These are phyloP conservation scores for Picathartes gymnocephalus DNA, from an alignment of 2,113 vertebrate species.

Conservation along the genomic window DNA sequence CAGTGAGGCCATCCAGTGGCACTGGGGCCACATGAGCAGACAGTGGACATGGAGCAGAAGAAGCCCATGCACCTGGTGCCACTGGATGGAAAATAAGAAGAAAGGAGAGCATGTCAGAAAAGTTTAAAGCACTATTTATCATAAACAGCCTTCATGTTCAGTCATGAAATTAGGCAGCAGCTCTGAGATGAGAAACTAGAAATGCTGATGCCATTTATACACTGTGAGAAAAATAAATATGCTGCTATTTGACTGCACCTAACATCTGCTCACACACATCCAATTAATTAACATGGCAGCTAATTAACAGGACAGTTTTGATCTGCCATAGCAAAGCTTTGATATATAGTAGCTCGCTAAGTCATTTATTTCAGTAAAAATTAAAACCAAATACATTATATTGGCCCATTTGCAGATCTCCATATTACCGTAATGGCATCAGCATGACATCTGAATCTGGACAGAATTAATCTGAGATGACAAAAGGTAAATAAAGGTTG, in stretches of 20 bases:
- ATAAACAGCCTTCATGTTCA: neutral
- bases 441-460: neutral
- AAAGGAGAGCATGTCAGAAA: neutral
- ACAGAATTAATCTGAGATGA: neutral
- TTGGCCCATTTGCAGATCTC: neutral
- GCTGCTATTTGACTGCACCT: neutral
- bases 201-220: constrained; percentile 9
- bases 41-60: neutral
- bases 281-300: constrained; percentile 52
- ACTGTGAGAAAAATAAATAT: neutral
- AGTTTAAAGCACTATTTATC: neutral
- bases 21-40: fast-evolving
- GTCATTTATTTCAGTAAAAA: constrained; percentile 8
- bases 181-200: neutral
- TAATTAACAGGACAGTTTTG: constrained; percentile 59
- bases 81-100: neutral
- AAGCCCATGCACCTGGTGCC: neutral
- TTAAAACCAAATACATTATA: neutral
- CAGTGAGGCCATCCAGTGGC: neutral
- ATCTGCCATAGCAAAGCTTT: constrained; percentile 44
- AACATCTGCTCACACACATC: neutral
- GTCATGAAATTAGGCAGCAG: neutral
- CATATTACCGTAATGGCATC: neutral
- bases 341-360: neutral
- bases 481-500: neutral